phyloP scores from a whole-genome alignment of 2,888 invertebrate species.

The Thumatha senex region DNA sequence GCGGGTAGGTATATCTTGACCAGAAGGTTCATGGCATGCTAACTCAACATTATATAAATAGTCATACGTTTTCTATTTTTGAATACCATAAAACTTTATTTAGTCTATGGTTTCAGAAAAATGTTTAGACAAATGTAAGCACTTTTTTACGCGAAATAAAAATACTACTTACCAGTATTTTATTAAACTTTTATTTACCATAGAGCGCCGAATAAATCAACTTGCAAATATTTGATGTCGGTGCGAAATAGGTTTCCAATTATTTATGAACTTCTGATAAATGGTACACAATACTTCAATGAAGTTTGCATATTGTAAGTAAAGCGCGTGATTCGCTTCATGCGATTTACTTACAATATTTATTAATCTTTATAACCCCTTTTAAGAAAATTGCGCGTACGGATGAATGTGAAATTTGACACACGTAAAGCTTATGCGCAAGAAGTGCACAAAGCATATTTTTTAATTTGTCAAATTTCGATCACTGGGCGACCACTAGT shows the following conservation, averaged over 20 bases:
- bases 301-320: background rate
- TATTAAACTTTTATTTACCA: slow-evolving; percentile 1
- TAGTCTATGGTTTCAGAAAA: background rate
- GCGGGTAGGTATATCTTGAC: slow-evolving; percentile 41
- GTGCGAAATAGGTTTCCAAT: slow-evolving; percentile 3
- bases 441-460: no score
- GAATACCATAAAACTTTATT: background rate
- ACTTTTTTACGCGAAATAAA: background rate
- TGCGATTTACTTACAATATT: no score
- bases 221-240: slow-evolving; percentile 3
- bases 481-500: no score
- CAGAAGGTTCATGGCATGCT: background rate
- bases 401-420: no score
- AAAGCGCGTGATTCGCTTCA: no score
- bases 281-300: background rate
- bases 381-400: no score
- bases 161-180: background rate
- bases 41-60: slow-evolving; percentile 15
- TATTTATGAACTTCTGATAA: slow-evolving; percentile 1
- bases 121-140: background rate
- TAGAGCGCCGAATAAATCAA: slow-evolving; percentile 2
- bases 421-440: no score
- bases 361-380: no score
- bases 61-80: background rate
- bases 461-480: no score